Evolutionary conservation across 2,113 vertebrate genomes (phyloP), one percentile per base, ranked within the genome.

Genomic region (Percopsis transmontana): DNA sequence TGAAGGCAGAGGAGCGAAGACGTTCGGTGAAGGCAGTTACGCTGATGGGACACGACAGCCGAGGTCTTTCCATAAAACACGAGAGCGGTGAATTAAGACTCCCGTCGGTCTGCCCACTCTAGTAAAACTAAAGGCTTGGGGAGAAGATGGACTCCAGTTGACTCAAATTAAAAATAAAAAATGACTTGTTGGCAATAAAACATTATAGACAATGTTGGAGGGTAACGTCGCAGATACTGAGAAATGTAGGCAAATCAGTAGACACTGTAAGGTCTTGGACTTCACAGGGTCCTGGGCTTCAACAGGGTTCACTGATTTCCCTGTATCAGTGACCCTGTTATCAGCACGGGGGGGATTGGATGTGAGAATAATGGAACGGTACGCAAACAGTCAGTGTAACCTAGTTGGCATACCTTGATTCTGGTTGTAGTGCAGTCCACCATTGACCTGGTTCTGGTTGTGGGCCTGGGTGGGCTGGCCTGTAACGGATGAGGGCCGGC

Each of bases 351-450:
- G n/a, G n/a, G n/a, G n/a, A 41, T 41, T 41, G 40, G 40, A 41
- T 41, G 12, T 14, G 15, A 45, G 3, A 45, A 45, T 12, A 5
- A 5, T 12, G 3, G 3, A 45, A 8, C 44, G 3, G 39, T 8
- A 8, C 44, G 3, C 3, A 9, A 5, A 14, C 44, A 1, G 15
- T 16, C 20, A 41, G 39, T 5, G 8, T 4, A n/a, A 5, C 23
- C n/a, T 11, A n/a, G 2, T 70, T 19, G 50, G 76, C 53, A 76
- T 80, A 97, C 97, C 95, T 94, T 91, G 95, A 84, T 94, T 97
- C 91, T 97, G 97, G 90, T 85, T 94, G 85, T 96, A 98, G 91
- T 97, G 96, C 0, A 94, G 96, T 16, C 96, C 97, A 58, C 96
- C 97, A 0, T 99, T 99, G 57, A 96, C 92, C 92, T 98, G 97